phyloP scores from a whole-genome alignment of 2,888 invertebrate genomes.

The Oscheius sp. region DNA sequence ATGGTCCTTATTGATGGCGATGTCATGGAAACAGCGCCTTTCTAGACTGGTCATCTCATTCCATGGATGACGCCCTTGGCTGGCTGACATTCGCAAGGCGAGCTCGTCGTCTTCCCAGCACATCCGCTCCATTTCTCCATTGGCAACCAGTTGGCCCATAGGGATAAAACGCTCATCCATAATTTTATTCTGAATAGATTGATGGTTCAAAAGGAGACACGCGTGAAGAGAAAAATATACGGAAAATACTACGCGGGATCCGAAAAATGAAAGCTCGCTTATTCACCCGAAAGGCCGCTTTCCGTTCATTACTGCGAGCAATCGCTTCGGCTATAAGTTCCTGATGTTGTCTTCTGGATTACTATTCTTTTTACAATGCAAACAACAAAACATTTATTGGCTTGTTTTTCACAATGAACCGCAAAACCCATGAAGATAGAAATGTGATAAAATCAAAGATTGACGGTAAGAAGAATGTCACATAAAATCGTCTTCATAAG shows the following conservation, averaged over 20 bases:
- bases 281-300: too few relatives aligned
- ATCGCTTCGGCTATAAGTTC: too few relatives aligned
- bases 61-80: conserved; percentile 58
- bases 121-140: conserved; percentile 45
- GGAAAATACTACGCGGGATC: neutral
- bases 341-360: too few relatives aligned
- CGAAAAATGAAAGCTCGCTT: too few relatives aligned
- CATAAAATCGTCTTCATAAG: conserved; percentile 38
- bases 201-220: too few relatives aligned
- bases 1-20: conserved; percentile 37
- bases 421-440: too few relatives aligned
- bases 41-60: conserved; percentile 63
- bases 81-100: conserved; percentile 61
- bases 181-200: neutral
- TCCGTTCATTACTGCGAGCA: too few relatives aligned
- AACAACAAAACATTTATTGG: too few relatives aligned
- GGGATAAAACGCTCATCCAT: neutral
- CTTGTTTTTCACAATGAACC: too few relatives aligned
- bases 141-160: conserved; percentile 3
- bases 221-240: neutral
- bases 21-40: conserved; percentile 62
- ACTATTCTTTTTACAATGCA: too few relatives aligned
- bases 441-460: too few relatives aligned
- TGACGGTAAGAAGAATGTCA: neutral
- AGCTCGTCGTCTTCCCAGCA: conserved; percentile 66